A percentile compares a stretch with the other conserved stretches of the same genome.
These are phyloP conservation scores for Actenoides hombroni DNA, from an alignment of 2,113 vertebrate genomes.

Conservation along the genomic window DNA sequence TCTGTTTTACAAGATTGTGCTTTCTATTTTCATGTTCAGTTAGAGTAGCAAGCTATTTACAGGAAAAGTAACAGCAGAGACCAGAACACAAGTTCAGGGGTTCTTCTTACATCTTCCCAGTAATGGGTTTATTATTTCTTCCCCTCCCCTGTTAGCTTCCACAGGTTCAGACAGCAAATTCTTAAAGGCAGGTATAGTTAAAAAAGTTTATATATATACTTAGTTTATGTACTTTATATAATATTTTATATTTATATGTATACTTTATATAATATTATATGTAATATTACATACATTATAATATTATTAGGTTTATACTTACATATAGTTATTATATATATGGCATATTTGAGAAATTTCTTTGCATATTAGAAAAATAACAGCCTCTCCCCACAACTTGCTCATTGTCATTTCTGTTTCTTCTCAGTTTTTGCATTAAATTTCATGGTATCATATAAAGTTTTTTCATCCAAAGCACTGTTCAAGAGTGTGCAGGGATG, in stretches of 20 bases:
- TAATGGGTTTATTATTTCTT: background rate
- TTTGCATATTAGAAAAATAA: background rate
- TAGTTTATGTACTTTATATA: background rate
- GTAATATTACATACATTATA: background rate
- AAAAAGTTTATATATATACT: background rate
- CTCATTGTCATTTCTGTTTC: background rate
- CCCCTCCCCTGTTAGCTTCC: background rate
- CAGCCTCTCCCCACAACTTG: background rate
- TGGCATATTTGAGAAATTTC: background rate
- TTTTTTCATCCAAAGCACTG: background rate
- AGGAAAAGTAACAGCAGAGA: background rate
- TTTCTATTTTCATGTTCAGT: background rate
- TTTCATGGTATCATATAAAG: background rate
- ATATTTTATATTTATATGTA: background rate
- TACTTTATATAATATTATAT: background rate
- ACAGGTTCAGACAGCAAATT: background rate
- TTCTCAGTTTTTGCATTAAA: background rate
- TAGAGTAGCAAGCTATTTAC: background rate
- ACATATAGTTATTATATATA: background rate
- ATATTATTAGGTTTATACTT: background rate
- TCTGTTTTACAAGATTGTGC: background rate
- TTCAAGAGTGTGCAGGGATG: background rate
- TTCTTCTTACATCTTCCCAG: background rate
- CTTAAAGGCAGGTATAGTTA: background rate
- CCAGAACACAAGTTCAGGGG: background rate